Percentiles rank a stretch among this genome's conserved stretches.
Conservation (phyloP, 2,888 invertebrate species). For the Ganaspis brasiliensis region DNA sequence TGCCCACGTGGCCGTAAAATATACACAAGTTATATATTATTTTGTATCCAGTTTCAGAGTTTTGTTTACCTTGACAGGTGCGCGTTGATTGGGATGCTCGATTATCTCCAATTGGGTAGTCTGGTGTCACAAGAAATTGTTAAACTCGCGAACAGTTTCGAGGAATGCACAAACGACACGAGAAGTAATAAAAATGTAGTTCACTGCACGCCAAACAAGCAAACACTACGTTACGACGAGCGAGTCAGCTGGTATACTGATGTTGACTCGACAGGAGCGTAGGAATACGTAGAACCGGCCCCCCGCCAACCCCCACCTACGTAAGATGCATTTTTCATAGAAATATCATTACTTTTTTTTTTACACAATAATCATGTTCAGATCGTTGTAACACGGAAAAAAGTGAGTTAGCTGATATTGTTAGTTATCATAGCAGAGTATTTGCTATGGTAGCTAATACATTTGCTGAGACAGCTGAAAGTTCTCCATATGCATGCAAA, state of each 20-base stretch:
- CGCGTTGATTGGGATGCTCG: neutral
- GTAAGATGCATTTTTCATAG: no score
- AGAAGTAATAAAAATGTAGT: constrained; percentile 7
- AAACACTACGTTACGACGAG: constrained; percentile 57
- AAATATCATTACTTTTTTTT: no score
- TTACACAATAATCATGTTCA: no score
- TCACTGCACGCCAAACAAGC: constrained; percentile 52
- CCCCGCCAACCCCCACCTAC: no score
- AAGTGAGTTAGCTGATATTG: no score
- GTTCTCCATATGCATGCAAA: no score
- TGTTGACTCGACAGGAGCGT: neutral
- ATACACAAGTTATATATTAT: constrained; percentile 27
- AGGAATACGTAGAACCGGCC: neutral
- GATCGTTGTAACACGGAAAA: no score
- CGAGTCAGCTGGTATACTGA: constrained; percentile 60
- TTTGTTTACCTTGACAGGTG: constrained; percentile 19
- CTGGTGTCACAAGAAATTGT: neutral
- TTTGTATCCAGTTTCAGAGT: neutral
- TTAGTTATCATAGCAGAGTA: no score
- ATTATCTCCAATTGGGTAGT: neutral
- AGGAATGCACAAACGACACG: constrained; percentile 16
- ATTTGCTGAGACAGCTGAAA: no score
- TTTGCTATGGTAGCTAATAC: no score
- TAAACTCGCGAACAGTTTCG: neutral
- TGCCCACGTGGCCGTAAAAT: constrained; percentile 60